These are phyloP conservation scores for Epiperipatus broadwayi DNA, from an alignment of 2,888 invertebrate species.

Conservation along the genomic window DNA sequence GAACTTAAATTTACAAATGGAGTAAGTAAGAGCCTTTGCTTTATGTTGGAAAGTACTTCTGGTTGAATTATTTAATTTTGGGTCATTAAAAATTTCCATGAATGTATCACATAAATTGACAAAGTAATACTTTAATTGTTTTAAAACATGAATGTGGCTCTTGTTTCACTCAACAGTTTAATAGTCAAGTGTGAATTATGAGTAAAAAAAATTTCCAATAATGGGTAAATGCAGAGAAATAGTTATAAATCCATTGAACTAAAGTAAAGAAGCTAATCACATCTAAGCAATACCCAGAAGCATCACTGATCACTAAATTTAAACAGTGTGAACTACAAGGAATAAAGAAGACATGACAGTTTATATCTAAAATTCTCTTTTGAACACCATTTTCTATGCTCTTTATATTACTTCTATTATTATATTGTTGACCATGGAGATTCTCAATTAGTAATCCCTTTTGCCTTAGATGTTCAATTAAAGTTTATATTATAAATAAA, in stretches of 20 bases:
- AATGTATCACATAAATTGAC: neutral
- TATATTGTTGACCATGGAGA: slow-evolving; percentile 23
- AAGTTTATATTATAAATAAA: slow-evolving; percentile 4
- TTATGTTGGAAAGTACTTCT: neutral
- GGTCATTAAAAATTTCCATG: neutral
- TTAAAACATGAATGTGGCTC: neutral
- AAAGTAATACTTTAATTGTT: neutral
- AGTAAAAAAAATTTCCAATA: neutral
- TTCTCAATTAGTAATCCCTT: slow-evolving; percentile 5
- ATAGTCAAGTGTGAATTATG: neutral
- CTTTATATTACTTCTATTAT: slow-evolving; percentile 25
- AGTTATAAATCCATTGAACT: slow-evolving; percentile 7
- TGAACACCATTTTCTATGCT: slow-evolving; percentile 24
- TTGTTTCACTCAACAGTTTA: neutral
- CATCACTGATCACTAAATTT: slow-evolving; percentile 14
- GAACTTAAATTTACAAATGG: slow-evolving; percentile 8
- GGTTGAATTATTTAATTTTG: neutral
- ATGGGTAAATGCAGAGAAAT: slow-evolving; percentile 11
- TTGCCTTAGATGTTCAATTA: slow-evolving; percentile 5
- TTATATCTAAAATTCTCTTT: slow-evolving; percentile 21
- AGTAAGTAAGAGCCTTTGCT: neutral
- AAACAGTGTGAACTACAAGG: slow-evolving; percentile 14
- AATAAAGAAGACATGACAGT: slow-evolving; percentile 15
- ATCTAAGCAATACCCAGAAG: slow-evolving; percentile 4
- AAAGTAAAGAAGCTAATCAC: slow-evolving; percentile 6